Evolutionary conservation across 2,797 vertebrate genomes (phyloP).

Genomic region (Myripristis jacobus): DNA sequence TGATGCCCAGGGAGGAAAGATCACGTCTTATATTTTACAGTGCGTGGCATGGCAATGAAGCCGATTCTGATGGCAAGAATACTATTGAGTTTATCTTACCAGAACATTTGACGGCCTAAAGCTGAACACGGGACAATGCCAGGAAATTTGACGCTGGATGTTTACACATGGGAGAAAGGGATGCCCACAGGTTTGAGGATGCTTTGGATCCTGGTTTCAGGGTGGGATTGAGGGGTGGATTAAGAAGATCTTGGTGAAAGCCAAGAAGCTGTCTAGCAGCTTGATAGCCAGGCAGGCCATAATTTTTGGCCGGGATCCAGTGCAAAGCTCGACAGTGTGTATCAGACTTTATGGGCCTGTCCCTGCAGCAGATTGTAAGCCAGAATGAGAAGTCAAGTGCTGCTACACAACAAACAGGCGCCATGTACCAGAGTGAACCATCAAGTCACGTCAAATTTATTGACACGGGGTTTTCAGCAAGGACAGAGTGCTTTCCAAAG

Average conservation of each 20-base stretch:
- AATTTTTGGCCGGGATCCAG: conserved; percentile 42
- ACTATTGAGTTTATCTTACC: conserved; percentile 4
- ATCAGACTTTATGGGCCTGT: conserved; percentile 6
- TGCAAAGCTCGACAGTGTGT: conserved; percentile 15
- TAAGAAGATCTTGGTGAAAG: conserved; percentile 13
- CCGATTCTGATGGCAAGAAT: neutral
- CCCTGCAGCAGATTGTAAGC: conserved; percentile 16
- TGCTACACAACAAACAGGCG: neutral
- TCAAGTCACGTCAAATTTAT: neutral
- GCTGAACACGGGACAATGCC: conserved; percentile 1
- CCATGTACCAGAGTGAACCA: no score
- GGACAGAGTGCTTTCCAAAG: no score
- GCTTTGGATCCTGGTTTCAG: neutral
- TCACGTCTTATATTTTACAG: neutral
- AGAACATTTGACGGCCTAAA: conserved; percentile 25
- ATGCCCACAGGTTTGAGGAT: neutral
- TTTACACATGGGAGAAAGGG: no score
- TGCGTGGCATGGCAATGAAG: conserved; percentile 5
- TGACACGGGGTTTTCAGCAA: neutral
- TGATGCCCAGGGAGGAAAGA: conserved; percentile 16
- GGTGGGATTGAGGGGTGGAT: conserved; percentile 37
- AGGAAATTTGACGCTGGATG: conserved; percentile 13
- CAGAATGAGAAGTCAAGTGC: neutral
- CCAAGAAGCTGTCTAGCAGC: conserved; percentile 45
- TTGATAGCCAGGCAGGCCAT: conserved; percentile 23